Percentiles rank a stretch among this genome's conserved stretches.
Evolutionary conservation across 2,113 vertebrate genomes (phyloP).

Genomic region (Seriola aureovittata): DNA sequence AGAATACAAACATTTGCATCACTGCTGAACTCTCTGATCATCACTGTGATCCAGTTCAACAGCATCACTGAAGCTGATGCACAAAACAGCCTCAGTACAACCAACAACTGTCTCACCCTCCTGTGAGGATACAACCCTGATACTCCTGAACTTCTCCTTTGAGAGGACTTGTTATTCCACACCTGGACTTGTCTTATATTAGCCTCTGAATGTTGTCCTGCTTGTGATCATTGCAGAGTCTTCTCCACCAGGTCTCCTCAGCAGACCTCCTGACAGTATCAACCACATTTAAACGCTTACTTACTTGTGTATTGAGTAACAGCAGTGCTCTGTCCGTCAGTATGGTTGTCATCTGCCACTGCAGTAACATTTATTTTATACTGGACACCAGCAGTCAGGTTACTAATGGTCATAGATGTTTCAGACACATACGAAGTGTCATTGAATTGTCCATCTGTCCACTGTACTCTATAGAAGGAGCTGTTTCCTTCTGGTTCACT

Average conservation of each 20-base stretch:
- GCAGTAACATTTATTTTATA: no score
- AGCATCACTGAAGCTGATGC: no score
- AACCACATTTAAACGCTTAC: background rate
- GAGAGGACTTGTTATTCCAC: background rate
- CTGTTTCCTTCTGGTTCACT: slow-evolving; percentile 26
- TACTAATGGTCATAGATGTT: no score
- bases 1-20: no score
- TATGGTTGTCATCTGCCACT: background rate
- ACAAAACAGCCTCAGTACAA: no score
- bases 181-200: background rate
- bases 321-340: background rate
- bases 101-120: no score
- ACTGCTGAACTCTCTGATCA: no score
- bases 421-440: no score
- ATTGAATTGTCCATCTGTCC: background rate
- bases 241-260: background rate
- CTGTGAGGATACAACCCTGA: no score
- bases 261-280: background rate
- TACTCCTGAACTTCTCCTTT: no score
- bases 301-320: slow-evolving; percentile 1
- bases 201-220: background rate
- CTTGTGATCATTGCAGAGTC: background rate
- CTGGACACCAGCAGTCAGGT: no score
- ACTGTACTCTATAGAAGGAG: slow-evolving; percentile 8
- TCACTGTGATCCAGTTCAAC: no score